Conservation (phyloP, 2,797 vertebrate species). For the Tokudaia tokunoshimensis region DNA sequence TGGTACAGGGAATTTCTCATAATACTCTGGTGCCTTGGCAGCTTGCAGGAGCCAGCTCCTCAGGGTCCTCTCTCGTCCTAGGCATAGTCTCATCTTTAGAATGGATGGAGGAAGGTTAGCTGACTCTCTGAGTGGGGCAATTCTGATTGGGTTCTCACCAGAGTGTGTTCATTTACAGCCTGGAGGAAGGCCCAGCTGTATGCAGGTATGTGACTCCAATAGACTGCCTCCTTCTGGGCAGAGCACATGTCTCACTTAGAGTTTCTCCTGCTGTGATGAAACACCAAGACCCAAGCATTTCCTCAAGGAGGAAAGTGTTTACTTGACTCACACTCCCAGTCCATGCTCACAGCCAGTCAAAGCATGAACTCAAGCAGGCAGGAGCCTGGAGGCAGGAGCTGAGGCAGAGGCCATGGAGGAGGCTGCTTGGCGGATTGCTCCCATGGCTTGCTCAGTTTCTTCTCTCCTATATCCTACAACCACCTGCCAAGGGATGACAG, state of each 20-base stretch:
- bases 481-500: not conserved
- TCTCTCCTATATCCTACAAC: no score
- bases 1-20: not conserved
- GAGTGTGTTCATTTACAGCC: constrained; percentile 54
- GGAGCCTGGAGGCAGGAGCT: not conserved
- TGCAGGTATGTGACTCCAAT: not conserved
- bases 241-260: not conserved
- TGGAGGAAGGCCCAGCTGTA: constrained; percentile 53
- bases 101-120: not conserved
- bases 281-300: not conserved
- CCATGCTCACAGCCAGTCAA: not conserved
- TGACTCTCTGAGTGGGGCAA: rapidly evolving
- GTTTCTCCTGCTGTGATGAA: not conserved
- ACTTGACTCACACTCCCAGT: not conserved
- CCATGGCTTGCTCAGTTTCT: not conserved
- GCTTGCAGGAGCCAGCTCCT: no score
- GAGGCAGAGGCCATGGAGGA: not conserved
- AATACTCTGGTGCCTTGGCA: rapidly evolving
- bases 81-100: not conserved
- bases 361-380: not conserved
- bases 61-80: no score
- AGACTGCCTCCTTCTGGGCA: no score
- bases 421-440: not conserved
- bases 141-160: not conserved
- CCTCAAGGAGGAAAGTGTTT: not conserved